Evolutionary conservation across 2,888 invertebrate species (phyloP).

Genomic region (Rambutsinella grinnellia): DNA sequence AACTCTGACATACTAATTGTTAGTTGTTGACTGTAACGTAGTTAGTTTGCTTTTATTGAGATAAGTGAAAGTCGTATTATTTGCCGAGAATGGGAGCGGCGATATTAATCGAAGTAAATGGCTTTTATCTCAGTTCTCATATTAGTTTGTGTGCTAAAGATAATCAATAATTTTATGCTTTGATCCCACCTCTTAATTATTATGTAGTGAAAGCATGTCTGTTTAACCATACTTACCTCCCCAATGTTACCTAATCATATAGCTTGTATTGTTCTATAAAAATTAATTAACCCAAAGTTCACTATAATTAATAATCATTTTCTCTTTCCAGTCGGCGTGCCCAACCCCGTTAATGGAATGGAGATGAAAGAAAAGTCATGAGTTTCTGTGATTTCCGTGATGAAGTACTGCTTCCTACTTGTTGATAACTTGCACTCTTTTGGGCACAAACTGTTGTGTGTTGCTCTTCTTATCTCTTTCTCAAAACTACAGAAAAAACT

Average conservation of each 20-base stretch:
- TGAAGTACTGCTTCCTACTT: constrained; percentile 64
- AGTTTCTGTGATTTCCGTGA: constrained; percentile 66
- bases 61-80: too few relatives aligned
- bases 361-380: constrained; percentile 65
- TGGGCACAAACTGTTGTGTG: constrained; percentile 64
- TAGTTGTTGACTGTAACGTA: too few relatives aligned
- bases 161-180: too few relatives aligned
- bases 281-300: neutral
- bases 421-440: constrained; percentile 62
- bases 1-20: too few relatives aligned
- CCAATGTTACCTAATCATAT: neutral
- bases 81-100: too few relatives aligned
- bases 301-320: constrained; percentile 14
- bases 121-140: too few relatives aligned
- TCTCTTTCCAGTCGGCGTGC: constrained; percentile 62
- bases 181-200: too few relatives aligned
- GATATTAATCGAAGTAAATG: too few relatives aligned
- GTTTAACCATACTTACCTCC: neutral
- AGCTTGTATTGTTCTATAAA: neutral
- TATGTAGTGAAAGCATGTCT: too few relatives aligned
- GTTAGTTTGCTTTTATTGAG: too few relatives aligned
- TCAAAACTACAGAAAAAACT: constrained; percentile 23
- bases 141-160: too few relatives aligned
- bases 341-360: constrained; percentile 65
- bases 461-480: constrained; percentile 61